Percentiles rank a stretch among this genome's conserved stretches.
These are phyloP conservation scores for Pelvicachromis taeniatus DNA, from an alignment of 2,113 vertebrate species.

Conservation along the genomic window DNA sequence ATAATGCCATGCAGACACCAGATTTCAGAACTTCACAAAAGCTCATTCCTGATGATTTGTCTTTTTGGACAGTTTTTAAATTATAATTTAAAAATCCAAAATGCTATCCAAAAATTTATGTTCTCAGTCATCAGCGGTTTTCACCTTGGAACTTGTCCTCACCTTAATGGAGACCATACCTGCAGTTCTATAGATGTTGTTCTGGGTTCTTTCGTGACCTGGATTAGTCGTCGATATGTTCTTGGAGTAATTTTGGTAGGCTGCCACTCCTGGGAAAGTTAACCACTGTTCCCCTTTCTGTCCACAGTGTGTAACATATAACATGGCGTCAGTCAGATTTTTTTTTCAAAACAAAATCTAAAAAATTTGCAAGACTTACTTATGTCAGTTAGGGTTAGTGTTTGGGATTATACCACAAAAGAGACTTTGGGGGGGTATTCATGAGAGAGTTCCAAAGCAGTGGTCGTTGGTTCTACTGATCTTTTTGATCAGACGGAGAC, in stretches of 20 bases:
- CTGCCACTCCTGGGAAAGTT: neutral
- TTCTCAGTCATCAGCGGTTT: neutral
- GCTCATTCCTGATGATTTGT: neutral
- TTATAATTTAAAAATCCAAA: no score
- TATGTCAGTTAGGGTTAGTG: neutral
- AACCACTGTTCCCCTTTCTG: neutral
- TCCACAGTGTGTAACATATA: neutral
- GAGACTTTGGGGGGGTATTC: fast-evolving
- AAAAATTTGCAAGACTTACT: neutral
- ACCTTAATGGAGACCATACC: neutral
- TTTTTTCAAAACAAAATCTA: neutral
- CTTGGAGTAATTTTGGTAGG: neutral
- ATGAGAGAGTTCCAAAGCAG: no score
- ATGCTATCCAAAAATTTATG: neutral
- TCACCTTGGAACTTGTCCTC: neutral
- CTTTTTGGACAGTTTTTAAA: neutral
- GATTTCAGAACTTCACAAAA: neutral
- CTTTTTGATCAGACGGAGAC: neutral
- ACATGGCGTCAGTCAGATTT: neutral
- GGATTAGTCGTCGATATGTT: neutral
- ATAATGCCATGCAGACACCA: neutral
- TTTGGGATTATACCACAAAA: neutral
- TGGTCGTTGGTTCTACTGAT: neutral
- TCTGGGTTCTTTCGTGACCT: neutral
- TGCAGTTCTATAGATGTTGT: neutral